A percentile compares a stretch with the other conserved stretches of the same genome.
phyloP scores from a whole-genome alignment of 2,797 vertebrate genomes.

The Fringilla coelebs region DNA sequence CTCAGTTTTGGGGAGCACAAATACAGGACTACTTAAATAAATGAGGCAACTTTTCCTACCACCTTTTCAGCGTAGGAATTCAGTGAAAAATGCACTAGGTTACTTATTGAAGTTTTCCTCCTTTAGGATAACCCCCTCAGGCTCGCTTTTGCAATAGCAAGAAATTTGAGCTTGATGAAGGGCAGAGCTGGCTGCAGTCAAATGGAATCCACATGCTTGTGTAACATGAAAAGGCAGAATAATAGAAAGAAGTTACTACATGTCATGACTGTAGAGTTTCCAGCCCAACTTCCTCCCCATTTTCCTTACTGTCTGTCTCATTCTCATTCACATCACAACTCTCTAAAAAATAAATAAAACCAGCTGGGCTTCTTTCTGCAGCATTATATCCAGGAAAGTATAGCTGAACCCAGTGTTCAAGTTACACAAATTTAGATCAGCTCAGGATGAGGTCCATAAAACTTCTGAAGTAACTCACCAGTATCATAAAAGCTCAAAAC shows the following conservation, averaged over 20 bases:
- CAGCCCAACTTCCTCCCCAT: slow-evolving; percentile 39
- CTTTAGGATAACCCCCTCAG: neutral
- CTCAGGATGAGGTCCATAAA: slow-evolving; percentile 67
- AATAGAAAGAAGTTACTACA: slow-evolving; percentile 53
- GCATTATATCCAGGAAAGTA: slow-evolving; percentile 39
- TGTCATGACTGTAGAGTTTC: slow-evolving; percentile 60
- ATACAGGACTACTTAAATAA: neutral
- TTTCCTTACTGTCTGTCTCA: slow-evolving; percentile 52
- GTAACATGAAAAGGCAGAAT: slow-evolving; percentile 47
- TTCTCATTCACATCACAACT: slow-evolving; percentile 51
- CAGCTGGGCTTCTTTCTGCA: slow-evolving; percentile 52
- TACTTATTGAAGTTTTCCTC: neutral
- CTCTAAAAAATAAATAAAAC: slow-evolving; percentile 53
- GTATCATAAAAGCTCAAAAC: slow-evolving; percentile 62
- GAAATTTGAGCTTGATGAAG: slow-evolving; percentile 50
- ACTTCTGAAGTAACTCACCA: slow-evolving; percentile 64
- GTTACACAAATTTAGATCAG: slow-evolving; percentile 57
- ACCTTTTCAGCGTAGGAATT: neutral
- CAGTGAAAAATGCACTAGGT: neutral
- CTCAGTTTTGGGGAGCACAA: neutral
- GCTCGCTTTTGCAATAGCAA: slow-evolving; percentile 28
- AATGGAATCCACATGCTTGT: slow-evolving; percentile 52
- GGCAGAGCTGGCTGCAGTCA: slow-evolving; percentile 34
- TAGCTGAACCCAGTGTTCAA: slow-evolving; percentile 33
- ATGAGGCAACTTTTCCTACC: neutral